phyloP scores from a whole-genome alignment of 2,888 invertebrate species.

The Mongoloraphidia duomilia region DNA sequence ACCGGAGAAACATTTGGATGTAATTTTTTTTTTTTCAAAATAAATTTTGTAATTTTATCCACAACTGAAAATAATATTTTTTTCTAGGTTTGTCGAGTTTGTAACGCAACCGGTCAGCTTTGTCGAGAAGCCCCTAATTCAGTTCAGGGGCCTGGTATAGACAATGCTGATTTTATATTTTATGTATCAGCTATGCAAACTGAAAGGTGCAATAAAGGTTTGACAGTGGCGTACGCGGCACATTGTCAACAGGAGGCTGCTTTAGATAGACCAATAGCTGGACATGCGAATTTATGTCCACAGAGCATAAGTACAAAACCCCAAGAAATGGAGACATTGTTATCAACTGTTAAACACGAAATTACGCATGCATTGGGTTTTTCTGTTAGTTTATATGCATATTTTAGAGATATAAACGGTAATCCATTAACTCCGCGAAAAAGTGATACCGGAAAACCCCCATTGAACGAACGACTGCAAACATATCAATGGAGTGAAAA shows the following conservation, averaged over 20 bases:
- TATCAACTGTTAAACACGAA: slow-evolving; percentile 97
- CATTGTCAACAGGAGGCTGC: slow-evolving; percentile 95
- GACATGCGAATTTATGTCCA: slow-evolving; percentile 97
- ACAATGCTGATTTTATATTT: slow-evolving; percentile 84
- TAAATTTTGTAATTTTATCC: background rate
- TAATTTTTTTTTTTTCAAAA: slow-evolving; percentile 30
- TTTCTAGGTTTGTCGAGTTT: slow-evolving; percentile 66
- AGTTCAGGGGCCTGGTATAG: slow-evolving; percentile 49
- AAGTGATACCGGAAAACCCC: slow-evolving; percentile 76
- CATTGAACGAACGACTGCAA: slow-evolving; percentile 75
- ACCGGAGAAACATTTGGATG: slow-evolving; percentile 86
- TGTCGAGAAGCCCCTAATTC: slow-evolving; percentile 47
- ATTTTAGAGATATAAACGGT: slow-evolving; percentile 84
- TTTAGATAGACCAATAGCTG: slow-evolving; percentile 55
- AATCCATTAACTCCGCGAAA: slow-evolving; percentile 70
- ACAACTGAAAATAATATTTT: background rate
- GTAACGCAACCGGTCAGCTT: slow-evolving; percentile 73
- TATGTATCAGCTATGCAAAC: slow-evolving; percentile 94
- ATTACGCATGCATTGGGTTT: slow-evolving; percentile 96
- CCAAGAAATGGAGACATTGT: slow-evolving; percentile 77
- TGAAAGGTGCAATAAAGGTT: slow-evolving; percentile 76
- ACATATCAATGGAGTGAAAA: slow-evolving; percentile 89
- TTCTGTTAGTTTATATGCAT: slow-evolving; percentile 92
- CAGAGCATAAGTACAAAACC: slow-evolving; percentile 81
- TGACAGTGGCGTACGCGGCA: slow-evolving; percentile 94